A percentile compares a stretch with the other conserved stretches of the same genome.
phyloP scores from a whole-genome alignment of 2,888 invertebrate genomes.

The Oxyscelio sp. region DNA sequence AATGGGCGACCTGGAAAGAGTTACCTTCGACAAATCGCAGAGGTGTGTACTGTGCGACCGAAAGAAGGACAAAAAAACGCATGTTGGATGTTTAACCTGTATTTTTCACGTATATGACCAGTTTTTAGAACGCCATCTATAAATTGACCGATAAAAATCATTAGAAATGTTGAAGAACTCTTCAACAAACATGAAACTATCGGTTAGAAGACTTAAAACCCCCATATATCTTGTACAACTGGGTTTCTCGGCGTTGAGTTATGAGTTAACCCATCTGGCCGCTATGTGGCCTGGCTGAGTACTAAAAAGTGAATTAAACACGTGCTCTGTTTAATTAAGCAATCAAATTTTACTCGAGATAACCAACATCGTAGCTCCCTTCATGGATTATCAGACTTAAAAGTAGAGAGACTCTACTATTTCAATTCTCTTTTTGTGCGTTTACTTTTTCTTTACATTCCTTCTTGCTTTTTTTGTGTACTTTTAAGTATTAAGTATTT shows the following conservation, averaged over 20 bases:
- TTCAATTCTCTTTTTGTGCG: no score
- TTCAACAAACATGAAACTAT: background rate
- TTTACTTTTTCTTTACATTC: no score
- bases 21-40: conserved; percentile 35
- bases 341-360: no score
- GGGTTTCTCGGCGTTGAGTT: background rate
- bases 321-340: no score
- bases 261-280: background rate
- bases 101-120: no score
- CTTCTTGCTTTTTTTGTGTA: no score
- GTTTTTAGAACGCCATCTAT: background rate
- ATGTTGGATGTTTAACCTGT: no score
- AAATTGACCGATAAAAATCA: background rate
- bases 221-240: background rate
- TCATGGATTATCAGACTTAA: no score
- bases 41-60: conserved; percentile 58
- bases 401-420: no score
- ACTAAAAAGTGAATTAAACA: no score
- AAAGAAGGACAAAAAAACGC: conserved; percentile 50
- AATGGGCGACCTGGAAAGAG: conserved; percentile 29
- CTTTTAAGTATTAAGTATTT: no score
- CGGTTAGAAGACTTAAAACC: conserved; percentile 1
- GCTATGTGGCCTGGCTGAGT: background rate
- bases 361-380: no score
- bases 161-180: conserved; percentile 6